phyloP scores from a whole-genome alignment of 2,113 vertebrate species.

The Pseudorectes ferrugineus region DNA sequence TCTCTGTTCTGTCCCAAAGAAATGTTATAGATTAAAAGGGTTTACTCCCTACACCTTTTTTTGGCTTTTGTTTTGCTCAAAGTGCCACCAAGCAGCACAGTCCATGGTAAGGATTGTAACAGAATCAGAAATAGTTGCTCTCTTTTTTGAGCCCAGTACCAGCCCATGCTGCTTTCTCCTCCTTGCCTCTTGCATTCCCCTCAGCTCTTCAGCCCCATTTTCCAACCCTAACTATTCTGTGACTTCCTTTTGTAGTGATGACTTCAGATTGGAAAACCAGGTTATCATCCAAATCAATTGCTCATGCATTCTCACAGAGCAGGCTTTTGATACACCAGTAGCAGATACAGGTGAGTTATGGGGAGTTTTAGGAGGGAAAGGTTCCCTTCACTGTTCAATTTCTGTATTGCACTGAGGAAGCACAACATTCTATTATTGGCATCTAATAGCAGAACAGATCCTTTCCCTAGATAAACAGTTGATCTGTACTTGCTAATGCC shows the following conservation, averaged over 20 bases:
- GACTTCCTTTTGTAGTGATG: background rate
- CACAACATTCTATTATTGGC: background rate
- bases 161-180: background rate
- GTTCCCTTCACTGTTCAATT: background rate
- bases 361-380: background rate
- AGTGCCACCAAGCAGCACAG: background rate
- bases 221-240: background rate
- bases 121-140: background rate
- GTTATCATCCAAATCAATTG: background rate
- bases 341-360: background rate
- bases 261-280: background rate
- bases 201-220: background rate
- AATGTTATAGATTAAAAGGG: background rate
- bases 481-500: background rate
- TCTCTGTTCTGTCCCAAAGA: background rate
- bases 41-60: background rate
- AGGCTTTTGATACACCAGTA: background rate
- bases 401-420: background rate
- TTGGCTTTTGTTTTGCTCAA: background rate
- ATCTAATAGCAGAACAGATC: background rate
- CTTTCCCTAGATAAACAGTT: background rate
- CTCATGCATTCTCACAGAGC: background rate
- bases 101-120: background rate
- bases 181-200: background rate
- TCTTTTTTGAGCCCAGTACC: no score